phyloP scores from a whole-genome alignment of 2,113 vertebrate genomes.

The Nothocercus julius region DNA sequence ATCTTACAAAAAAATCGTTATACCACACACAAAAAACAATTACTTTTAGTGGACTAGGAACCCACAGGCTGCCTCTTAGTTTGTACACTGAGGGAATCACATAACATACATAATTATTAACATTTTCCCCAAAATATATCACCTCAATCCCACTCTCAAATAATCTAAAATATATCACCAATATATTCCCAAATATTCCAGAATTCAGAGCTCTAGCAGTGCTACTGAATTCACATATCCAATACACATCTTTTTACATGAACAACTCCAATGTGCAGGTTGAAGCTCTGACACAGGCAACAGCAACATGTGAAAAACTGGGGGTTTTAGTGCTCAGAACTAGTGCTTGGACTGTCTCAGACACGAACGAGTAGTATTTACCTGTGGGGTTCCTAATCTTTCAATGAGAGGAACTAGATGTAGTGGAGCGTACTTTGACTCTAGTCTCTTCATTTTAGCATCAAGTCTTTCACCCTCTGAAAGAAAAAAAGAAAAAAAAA shows the following conservation, averaged over 20 bases:
- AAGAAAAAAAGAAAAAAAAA: background rate
- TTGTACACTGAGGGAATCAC: background rate
- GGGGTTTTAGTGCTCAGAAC: background rate
- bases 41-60: background rate
- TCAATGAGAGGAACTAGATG: constrained; percentile 90
- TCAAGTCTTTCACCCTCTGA: constrained; percentile 89
- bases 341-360: background rate
- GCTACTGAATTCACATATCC: background rate
- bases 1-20: background rate
- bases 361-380: constrained; percentile 36
- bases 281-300: background rate
- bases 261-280: background rate
- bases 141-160: background rate
- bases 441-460: constrained; percentile 91
- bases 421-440: constrained; percentile 87
- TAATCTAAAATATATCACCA: background rate
- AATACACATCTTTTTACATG: background rate
- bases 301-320: background rate
- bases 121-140: background rate
- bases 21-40: background rate
- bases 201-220: background rate
- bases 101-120: rapidly evolving
- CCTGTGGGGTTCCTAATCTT: constrained; percentile 89
- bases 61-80: background rate
- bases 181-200: background rate